These are phyloP conservation scores for Cryptophagus acutangulus DNA, from an alignment of 2,888 invertebrate species.

Conservation along the genomic window DNA sequence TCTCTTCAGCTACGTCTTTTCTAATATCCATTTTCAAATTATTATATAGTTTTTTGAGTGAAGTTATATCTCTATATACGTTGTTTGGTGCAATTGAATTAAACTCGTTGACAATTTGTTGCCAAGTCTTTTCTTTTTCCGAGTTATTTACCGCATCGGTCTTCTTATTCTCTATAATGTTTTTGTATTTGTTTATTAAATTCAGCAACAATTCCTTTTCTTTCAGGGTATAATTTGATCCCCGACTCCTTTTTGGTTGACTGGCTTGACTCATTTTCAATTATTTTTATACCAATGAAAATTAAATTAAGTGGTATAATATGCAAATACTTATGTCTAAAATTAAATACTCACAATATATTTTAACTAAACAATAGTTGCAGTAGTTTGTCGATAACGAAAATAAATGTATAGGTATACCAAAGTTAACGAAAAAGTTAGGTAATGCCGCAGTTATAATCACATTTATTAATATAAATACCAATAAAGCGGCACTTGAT, in stretches of 20 bases:
- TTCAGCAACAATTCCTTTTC: not conserved
- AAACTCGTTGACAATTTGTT: not conserved
- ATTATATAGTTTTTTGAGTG: not conserved
- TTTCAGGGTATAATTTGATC: not conserved
- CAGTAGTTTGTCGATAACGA: no score
- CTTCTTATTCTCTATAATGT: slow-evolving; percentile 1
- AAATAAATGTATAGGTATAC: no score
- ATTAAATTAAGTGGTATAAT: no score
- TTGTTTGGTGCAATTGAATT: not conserved
- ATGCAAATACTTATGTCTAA: no score
- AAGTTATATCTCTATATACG: not conserved
- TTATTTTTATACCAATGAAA: no score
- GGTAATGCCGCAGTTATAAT: no score
- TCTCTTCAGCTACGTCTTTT: slow-evolving; percentile 1
- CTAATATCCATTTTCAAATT: not conserved
- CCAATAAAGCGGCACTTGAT: no score
- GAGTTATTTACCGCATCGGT: not conserved
- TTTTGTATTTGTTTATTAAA: not conserved
- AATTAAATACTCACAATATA: no score
- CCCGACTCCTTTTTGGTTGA: slow-evolving; percentile 1
- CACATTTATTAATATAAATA: no score
- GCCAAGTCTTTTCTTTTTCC: slow-evolving; percentile 1
- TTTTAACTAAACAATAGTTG: no score
- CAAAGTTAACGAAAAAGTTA: no score
- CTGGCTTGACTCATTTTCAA: no score